phyloP scores from a whole-genome alignment of 1,140 invertebrate species.

The Ditylenchus dipsaci region DNA sequence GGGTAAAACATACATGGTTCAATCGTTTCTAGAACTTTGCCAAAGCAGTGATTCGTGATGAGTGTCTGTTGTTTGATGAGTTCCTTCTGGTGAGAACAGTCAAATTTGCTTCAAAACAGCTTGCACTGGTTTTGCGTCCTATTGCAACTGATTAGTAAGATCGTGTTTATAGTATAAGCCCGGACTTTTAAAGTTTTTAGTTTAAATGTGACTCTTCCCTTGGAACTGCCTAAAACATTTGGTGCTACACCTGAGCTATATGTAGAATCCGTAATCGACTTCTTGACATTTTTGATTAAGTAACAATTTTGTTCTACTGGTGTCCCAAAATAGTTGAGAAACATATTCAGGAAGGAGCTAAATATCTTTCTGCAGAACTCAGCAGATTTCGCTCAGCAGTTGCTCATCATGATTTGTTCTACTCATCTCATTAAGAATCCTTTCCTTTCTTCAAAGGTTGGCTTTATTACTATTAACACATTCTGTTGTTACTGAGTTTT shows the following conservation, averaged over 20 bases:
- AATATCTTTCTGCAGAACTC: slow-evolving; percentile 72
- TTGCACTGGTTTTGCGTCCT: slow-evolving; percentile 32
- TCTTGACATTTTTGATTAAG: slow-evolving; percentile 40
- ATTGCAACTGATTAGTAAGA: slow-evolving; percentile 47
- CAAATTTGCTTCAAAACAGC: slow-evolving; percentile 47
- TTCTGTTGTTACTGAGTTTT: background rate
- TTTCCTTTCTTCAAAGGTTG: slow-evolving; percentile 81
- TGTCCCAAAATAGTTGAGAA: slow-evolving; percentile 66
- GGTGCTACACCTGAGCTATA: slow-evolving; percentile 75
- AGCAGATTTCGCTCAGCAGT: slow-evolving; percentile 77
- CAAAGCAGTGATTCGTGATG: slow-evolving; percentile 12
- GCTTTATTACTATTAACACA: no score
- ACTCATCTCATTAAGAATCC: slow-evolving; percentile 87
- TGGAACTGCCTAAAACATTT: slow-evolving; percentile 76
- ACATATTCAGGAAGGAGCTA: slow-evolving; percentile 74
- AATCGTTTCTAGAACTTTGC: slow-evolving; percentile 19
- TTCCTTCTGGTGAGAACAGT: slow-evolving; percentile 28
- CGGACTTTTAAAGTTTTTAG: slow-evolving; percentile 10
- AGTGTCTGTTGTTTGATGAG: slow-evolving; percentile 39
- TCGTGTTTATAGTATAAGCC: background rate
- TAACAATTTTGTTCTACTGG: slow-evolving; percentile 24
- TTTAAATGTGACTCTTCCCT: slow-evolving; percentile 8
- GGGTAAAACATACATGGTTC: no score
- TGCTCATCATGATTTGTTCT: slow-evolving; percentile 80
- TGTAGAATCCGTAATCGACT: slow-evolving; percentile 57